These are phyloP conservation scores for Teinopalpus imperialis DNA, from an alignment of 2,888 invertebrate species.

Conservation along the genomic window DNA sequence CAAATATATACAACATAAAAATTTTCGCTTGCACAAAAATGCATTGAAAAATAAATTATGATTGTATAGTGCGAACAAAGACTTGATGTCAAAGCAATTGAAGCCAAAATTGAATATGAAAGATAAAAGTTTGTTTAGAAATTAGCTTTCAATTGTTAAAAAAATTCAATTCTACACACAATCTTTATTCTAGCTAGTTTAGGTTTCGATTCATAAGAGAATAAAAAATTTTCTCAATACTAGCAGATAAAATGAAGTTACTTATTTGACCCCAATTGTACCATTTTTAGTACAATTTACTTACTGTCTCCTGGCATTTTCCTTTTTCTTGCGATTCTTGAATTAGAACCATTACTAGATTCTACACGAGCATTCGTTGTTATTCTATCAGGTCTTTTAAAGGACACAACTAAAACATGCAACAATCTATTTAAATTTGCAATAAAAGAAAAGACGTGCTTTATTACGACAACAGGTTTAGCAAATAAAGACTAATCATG, in stretches of 20 bases:
- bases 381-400: constrained; percentile 86
- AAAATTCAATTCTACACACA: no score
- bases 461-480: constrained; percentile 20
- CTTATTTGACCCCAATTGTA: no score
- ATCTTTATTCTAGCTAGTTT: no score
- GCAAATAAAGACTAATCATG: constrained; percentile 30
- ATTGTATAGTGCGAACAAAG: neutral
- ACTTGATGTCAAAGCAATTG: constrained; percentile 8
- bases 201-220: no score
- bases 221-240: no score
- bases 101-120: constrained; percentile 2
- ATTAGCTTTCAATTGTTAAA: no score
- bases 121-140: no score
- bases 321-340: constrained; percentile 83
- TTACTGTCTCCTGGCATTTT: constrained; percentile 87
- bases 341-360: constrained; percentile 48
- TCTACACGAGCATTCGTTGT: constrained; percentile 52
- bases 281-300: constrained; percentile 43
- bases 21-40: no score
- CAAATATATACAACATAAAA: no score
- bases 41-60: no score
- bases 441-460: constrained; percentile 33
- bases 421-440: constrained; percentile 33
- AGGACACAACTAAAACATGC: constrained; percentile 89
- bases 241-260: no score